Base-by-base conservation (phyloP, 2,797 vertebrate species). In the Anguilla marmorata region DNA sequence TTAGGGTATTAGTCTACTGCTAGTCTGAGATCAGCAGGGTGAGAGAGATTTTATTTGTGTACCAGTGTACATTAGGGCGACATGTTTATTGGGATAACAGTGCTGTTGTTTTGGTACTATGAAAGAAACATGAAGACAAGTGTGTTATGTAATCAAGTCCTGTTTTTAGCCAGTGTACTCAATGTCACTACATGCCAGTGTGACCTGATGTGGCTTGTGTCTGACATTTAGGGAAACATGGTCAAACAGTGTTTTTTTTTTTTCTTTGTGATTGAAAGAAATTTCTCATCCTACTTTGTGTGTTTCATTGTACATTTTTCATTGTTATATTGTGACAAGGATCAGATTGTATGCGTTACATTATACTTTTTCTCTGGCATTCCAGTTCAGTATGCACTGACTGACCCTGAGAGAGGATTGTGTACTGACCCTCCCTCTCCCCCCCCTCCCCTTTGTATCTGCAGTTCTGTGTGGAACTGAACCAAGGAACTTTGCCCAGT, bases 391-490 rank as follows among this genome's bases (percentile, higher is more conserved):
- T 19, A 82, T 82, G 79, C 79, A 82, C 16, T 50, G 41, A 50
- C 76, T 50, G 12, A 45, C 30, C 2, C 79, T 14, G 74, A 30
- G n/a, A 48, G 56, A 7, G 58, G 33, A 37, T 30, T 60, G 74
- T 37, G 41, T n/a, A 60, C 74, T 30, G 56, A 58, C 19, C 56
- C 58, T 33, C 8, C 45, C 41, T 2, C 5, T 45, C 33, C 30
- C 37, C 11, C 41, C 12, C 60, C 7, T 54, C 5, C 87, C 48
- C 85, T 8, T 76, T 91, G 90, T 93, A 2, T 90, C 90, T 94
- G 80, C 95, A 99, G 98, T 98, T 99, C 91, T 99, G 98, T 89
- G 90, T 86, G 69, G 98, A 99, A 94, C 94, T 99, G 87, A 99
- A 99, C 95, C 97, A 98, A 88, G 97, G 96, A 0, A 96, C 94